A percentile compares a stretch with the other conserved stretches of the same genome.
Conservation (phyloP, 2,113 vertebrate species). For the Entosphenus tridentatus region DNA sequence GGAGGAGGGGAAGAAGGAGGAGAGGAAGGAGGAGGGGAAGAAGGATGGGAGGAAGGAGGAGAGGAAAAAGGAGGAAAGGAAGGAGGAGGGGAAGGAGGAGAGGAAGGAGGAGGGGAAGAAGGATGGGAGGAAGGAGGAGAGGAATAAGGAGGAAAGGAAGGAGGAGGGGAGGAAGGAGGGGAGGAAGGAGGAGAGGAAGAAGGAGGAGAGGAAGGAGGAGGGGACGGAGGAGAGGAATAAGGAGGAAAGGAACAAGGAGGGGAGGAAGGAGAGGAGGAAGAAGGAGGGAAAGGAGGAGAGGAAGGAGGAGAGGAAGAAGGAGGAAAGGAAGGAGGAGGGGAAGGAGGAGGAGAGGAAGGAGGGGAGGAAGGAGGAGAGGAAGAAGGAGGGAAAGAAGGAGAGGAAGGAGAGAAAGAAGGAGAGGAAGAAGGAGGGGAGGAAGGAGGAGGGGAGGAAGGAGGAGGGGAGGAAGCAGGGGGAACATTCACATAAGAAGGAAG, state of each 20-base stretch:
- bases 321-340: rapidly evolving
- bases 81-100: not conserved
- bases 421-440: not conserved
- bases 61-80: not conserved
- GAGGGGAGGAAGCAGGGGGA: too few species aligned
- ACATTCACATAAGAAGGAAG: too few species aligned
- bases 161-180: rapidly evolving
- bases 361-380: not conserved
- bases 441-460: too few species aligned
- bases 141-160: not conserved
- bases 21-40: not conserved
- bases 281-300: not conserved
- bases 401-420: not conserved
- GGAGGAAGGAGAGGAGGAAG: not conserved
- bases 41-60: not conserved
- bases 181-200: not conserved
- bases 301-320: rapidly evolving
- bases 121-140: not conserved
- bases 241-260: not conserved
- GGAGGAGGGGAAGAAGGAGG: not conserved
- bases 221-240: rapidly evolving
- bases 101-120: not conserved
- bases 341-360: not conserved
- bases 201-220: rapidly evolving
- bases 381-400: not conserved